A percentile compares a stretch with the other conserved stretches of the same genome.
Evolutionary conservation across 2,888 invertebrate species (phyloP).

Genomic region (Rugalucina vietnamica): DNA sequence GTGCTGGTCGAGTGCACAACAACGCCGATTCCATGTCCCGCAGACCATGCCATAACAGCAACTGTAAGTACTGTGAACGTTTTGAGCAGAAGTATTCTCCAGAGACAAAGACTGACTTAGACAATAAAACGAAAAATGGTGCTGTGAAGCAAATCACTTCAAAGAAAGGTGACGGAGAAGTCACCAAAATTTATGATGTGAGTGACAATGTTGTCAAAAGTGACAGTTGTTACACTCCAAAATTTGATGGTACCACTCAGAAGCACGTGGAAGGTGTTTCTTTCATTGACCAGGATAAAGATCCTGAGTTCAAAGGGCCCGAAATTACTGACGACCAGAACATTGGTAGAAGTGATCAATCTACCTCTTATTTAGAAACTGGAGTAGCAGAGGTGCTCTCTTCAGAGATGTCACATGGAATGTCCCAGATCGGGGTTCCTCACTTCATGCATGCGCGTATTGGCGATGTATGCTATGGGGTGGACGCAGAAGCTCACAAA

Average conservation of each 20-base stretch:
- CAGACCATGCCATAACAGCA: neutral
- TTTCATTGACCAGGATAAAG: neutral
- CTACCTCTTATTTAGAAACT: neutral
- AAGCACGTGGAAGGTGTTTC: neutral
- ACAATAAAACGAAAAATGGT: too few relatives aligned
- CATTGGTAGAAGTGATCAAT: neutral
- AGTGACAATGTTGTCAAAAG: too few relatives aligned
- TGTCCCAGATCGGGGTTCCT: slow-evolving; percentile 1
- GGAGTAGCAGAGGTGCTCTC: slow-evolving; percentile 6
- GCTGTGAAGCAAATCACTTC: too few relatives aligned
- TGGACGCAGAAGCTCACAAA: slow-evolving; percentile 1
- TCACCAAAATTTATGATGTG: too few relatives aligned
- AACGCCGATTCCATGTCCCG: neutral
- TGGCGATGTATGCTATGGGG: neutral
- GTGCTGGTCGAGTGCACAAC: neutral
- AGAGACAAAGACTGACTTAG: neutral
- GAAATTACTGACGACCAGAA: neutral
- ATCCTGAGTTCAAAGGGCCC: neutral
- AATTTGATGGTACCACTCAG: neutral
- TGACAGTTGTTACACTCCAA: too few relatives aligned
- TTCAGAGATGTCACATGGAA: slow-evolving; percentile 1
- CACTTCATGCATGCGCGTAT: neutral
- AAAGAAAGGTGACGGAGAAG: too few relatives aligned
- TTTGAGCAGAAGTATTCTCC: neutral
- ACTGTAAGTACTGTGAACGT: neutral